Evolutionary conservation across 2,797 vertebrate genomes (phyloP).

Genomic region (Triplophysa bombifrons): DNA sequence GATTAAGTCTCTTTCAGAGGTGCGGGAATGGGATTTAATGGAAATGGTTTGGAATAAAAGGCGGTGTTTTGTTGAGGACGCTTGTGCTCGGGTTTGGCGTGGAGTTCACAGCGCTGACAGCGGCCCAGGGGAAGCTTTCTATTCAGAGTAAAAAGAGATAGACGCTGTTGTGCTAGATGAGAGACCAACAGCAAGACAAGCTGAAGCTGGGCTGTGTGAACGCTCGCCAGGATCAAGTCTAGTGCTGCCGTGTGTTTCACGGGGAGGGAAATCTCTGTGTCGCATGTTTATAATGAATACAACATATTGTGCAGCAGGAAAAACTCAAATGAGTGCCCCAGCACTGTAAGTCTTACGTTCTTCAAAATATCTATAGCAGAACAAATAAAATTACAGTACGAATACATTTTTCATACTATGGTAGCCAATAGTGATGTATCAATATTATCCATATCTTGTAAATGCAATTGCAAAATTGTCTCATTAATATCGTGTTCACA

Average conservation of each 20-base stretch:
- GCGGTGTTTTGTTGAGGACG: conserved; percentile 50
- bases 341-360: too few relatives aligned
- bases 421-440: too few relatives aligned
- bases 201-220: conserved; percentile 11
- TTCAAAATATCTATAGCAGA: too few relatives aligned
- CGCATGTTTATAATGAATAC: background rate
- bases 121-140: conserved; percentile 19
- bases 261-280: background rate
- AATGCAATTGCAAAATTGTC: too few relatives aligned
- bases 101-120: conserved; percentile 29
- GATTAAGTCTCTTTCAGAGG: conserved; percentile 45
- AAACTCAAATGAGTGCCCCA: too few relatives aligned
- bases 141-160: conserved; percentile 18
- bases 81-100: conserved; percentile 41
- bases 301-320: background rate
- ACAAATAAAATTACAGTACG: too few relatives aligned
- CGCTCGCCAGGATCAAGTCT: conserved; percentile 5
- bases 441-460: too few relatives aligned
- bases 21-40: conserved; percentile 48
- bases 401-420: too few relatives aligned
- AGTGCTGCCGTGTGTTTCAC: background rate
- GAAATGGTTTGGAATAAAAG: conserved; percentile 57
- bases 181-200: conserved; percentile 7
- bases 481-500: too few relatives aligned
- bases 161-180: conserved; percentile 14